Conservation (phyloP, 2,888 invertebrate genomes). For the Laothoe populi region DNA sequence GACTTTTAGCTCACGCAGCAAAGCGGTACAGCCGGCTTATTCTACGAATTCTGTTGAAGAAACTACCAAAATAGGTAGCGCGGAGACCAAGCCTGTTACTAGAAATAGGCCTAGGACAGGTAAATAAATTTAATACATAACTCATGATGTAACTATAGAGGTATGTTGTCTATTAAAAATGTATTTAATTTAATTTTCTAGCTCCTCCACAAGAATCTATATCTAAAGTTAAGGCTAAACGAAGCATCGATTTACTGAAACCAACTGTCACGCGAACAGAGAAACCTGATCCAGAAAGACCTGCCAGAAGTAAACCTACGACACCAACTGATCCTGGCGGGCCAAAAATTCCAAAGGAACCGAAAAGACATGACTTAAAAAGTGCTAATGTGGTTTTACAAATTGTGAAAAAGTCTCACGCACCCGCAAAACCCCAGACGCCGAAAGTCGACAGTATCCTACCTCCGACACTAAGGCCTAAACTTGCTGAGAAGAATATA, state of each 20-base stretch:
- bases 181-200: conserved; percentile 39
- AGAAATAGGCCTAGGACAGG: conserved; percentile 79
- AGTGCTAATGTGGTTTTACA: conserved; percentile 67
- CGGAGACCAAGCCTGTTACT: conserved; percentile 80
- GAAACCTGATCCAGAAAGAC: conserved; percentile 62
- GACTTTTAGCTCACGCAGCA: conserved; percentile 77
- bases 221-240: conserved; percentile 55
- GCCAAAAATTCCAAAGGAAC: conserved; percentile 47
- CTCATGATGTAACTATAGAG: too few relatives aligned
- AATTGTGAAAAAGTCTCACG: conserved; percentile 70
- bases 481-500: conserved; percentile 56
- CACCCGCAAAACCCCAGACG: conserved; percentile 48
- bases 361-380: conserved; percentile 57
- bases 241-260: conserved; percentile 54
- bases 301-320: conserved; percentile 55
- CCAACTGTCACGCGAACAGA: conserved; percentile 54
- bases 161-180: conserved; percentile 4
- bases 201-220: conserved; percentile 51
- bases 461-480: conserved; percentile 70
- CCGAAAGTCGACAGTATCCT: conserved; percentile 50
- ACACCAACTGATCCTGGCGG: conserved; percentile 58
- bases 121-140: too few relatives aligned
- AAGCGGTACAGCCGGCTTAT: conserved; percentile 68
- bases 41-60: conserved; percentile 57
- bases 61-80: conserved; percentile 80